A percentile compares a stretch with the other conserved stretches of the same genome.
These are phyloP conservation scores for Sisor rabdophorus DNA, from an alignment of 2,113 vertebrate species.

Conservation along the genomic window DNA sequence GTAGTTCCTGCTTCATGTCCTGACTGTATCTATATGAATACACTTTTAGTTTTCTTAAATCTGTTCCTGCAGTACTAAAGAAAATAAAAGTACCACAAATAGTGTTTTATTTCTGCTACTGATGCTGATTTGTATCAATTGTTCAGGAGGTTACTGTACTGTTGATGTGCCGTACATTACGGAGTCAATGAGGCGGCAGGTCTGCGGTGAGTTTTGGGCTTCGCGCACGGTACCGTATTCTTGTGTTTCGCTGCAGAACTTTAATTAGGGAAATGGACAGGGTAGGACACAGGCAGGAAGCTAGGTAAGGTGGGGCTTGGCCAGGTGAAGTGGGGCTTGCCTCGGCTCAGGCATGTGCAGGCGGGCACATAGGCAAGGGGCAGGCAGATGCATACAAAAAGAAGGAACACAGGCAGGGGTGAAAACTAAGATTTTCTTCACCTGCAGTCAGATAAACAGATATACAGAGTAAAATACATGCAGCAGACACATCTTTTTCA, in stretches of 20 bases:
- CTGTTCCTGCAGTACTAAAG: neutral
- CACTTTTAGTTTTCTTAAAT: neutral
- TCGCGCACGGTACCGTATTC: constrained; percentile 60
- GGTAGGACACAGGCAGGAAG: too few species aligned
- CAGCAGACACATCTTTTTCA: constrained; percentile 64
- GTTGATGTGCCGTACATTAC: constrained; percentile 77
- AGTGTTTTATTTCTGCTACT: constrained; percentile 57
- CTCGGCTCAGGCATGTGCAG: too few species aligned
- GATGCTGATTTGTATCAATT: constrained; percentile 77
- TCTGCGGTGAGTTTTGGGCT: constrained; percentile 77
- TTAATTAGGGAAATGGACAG: constrained; percentile 24
- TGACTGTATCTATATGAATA: neutral
- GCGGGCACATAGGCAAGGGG: too few species aligned
- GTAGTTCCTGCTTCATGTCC: neutral
- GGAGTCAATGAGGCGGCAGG: constrained; percentile 79
- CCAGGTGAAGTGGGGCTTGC: too few species aligned
- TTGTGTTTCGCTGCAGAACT: constrained; percentile 65
- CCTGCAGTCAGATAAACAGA: too few species aligned
- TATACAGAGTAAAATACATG: too few species aligned
- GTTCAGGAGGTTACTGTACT: constrained; percentile 79
- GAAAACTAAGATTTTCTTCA: too few species aligned
- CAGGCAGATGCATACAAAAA: too few species aligned
- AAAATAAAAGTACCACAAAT: constrained; percentile 2
- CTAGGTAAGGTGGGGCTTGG: too few species aligned
- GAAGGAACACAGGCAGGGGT: neutral